Conservation (phyloP, 2,888 invertebrate genomes). For the Eristalis tenax region DNA sequence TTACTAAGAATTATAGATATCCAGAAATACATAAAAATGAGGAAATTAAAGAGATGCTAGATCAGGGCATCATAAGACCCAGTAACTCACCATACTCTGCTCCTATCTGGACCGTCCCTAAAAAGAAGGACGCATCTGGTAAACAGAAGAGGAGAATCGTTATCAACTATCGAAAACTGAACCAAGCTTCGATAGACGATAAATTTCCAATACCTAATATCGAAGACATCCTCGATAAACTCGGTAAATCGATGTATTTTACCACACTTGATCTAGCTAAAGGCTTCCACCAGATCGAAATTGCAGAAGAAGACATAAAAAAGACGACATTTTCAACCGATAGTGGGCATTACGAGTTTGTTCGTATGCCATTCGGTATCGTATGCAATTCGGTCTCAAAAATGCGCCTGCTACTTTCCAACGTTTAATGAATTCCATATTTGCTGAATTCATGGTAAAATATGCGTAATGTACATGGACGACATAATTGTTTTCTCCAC, state of each 20-base stretch:
- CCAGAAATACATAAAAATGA: constrained; percentile 44
- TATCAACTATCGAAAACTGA: constrained; percentile 65
- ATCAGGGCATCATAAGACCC: constrained; percentile 16
- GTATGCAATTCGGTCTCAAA: background rate
- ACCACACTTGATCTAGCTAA: constrained; percentile 58
- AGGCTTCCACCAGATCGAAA: constrained; percentile 65
- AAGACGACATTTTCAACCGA: constrained; percentile 62
- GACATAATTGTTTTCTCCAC: no score
- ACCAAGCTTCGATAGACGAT: constrained; percentile 62
- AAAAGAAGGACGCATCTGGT: no score
- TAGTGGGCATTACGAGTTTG: no score
- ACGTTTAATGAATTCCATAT: background rate
- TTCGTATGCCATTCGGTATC: background rate
- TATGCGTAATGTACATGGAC: background rate
- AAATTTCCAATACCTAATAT: constrained; percentile 65
- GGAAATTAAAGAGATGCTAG: constrained; percentile 41
- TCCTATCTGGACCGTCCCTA: no score
- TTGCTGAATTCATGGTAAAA: constrained; percentile 1
- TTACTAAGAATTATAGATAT: constrained; percentile 43
- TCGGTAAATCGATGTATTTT: constrained; percentile 60
- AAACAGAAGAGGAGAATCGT: constrained; percentile 66
- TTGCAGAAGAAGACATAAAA: constrained; percentile 49
- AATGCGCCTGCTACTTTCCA: background rate
- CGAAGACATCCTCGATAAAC: constrained; percentile 62
- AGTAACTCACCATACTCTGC: constrained; percentile 64